Evolutionary conservation across 2,888 invertebrate species (phyloP), one percentile per base, ranked within the genome.

Genomic region (Drosophila melanosoma): DNA sequence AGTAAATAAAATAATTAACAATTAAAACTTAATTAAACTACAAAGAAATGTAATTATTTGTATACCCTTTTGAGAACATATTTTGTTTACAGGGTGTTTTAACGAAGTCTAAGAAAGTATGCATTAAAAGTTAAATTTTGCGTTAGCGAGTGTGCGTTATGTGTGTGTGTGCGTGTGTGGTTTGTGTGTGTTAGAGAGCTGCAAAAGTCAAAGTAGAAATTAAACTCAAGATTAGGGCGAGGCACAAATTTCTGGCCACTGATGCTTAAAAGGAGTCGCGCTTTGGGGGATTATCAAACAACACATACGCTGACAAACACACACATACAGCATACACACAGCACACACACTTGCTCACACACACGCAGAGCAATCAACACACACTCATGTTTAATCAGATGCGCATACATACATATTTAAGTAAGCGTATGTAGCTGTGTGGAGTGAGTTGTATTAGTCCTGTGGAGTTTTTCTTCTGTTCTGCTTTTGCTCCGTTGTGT

Each of bases 351-450:
- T 48, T 51, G 32, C 61, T 32, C 61, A 45, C 36, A 71, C 60
- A 57, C 35, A 62, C 64, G 60, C 52, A 57, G 29, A 53, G 60
- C 63, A 74, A 75, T 70, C 62, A 73, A 72, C 80, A 80, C 78
- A 81, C 64, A 73, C 84, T 83, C 75, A 65, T 86, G 75, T 82
- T 89, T 86, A 86, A 86, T 89, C 86, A 86, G 85, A 86, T 86
- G 85, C 85, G 89, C 85, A 86, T 83, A 82, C 83, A 85, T 83
- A 86, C 80, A 87, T 84, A 82, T 86, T 79, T 87, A 80, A 89
- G 85, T 80, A 77, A 72, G 81, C 81, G 76, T 81, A 72, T 78
- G 26, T 57, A 64, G 58, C 66, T 40, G 60, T 54, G 63, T 33
- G 68, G 38, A 45, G 23, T 33, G 76, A 35, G 20, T 56, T 61